A percentile compares a stretch with the other conserved stretches of the same genome.
Evolutionary conservation across 2,797 vertebrate genomes (phyloP).

Genomic region (Paratrypauchen microcephalus): DNA sequence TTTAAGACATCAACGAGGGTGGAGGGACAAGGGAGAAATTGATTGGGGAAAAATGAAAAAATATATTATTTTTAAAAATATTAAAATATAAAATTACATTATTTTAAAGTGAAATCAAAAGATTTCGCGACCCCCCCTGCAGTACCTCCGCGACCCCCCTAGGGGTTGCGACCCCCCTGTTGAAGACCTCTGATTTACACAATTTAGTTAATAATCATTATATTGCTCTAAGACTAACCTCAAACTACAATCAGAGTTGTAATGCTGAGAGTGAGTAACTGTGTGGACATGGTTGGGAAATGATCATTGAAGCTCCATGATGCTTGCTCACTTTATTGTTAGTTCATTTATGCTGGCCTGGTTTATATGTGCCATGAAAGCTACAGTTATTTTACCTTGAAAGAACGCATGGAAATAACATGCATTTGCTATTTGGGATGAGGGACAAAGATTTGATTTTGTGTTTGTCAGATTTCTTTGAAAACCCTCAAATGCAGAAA

Average conservation of each 20-base stretch:
- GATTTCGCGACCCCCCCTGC: no score
- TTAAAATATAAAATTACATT: no score
- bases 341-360: conserved; percentile 21
- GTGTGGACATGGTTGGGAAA: conserved; percentile 26
- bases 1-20: no score
- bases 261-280: background rate
- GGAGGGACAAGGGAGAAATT: no score
- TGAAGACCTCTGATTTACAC: no score
- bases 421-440: background rate
- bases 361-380: conserved; percentile 1
- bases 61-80: no score
- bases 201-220: background rate
- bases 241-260: background rate
- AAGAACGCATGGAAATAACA: background rate
- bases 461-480: background rate
- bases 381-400: background rate
- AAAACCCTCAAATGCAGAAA: background rate
- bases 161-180: no score
- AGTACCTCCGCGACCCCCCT: no score
- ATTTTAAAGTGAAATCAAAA: no score
- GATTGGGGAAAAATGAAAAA: no score
- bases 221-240: background rate
- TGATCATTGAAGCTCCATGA: conserved; percentile 41
- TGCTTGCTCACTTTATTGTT: conserved; percentile 43
- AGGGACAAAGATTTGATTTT: background rate